Evolutionary conservation across 2,888 invertebrate genomes (phyloP).

Genomic region (Thera obeliscata): DNA sequence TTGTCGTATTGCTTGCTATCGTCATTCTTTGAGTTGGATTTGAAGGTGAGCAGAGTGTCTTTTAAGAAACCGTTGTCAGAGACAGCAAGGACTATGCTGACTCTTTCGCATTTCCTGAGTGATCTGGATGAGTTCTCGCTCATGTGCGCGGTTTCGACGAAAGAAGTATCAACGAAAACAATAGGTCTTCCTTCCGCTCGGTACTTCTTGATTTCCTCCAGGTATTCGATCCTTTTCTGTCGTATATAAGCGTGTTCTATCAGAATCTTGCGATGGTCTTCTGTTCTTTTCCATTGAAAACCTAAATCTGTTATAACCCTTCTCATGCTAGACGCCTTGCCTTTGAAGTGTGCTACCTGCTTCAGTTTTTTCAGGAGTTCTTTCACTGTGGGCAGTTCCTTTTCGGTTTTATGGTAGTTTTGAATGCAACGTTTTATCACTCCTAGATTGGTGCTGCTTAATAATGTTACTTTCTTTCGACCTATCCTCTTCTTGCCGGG

Average conservation of each 20-base stretch:
- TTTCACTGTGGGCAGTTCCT: conserved; percentile 12
- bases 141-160: background rate
- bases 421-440: conserved; percentile 23
- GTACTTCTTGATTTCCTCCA: conserved; percentile 14
- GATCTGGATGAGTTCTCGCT: background rate
- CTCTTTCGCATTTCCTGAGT: conserved; percentile 5
- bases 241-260: conserved; percentile 16
- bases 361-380: conserved; percentile 10
- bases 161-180: conserved; percentile 12
- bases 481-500: conserved; percentile 45
- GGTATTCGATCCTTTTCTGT: conserved; percentile 26
- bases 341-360: conserved; percentile 7
- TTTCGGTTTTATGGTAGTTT: conserved; percentile 24
- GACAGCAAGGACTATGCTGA: conserved; percentile 14
- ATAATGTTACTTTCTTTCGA: conserved; percentile 42
- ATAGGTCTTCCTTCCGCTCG: conserved; percentile 16
- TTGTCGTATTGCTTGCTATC: conserved; percentile 20
- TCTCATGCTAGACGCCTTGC: conserved; percentile 20
- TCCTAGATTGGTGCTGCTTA: conserved; percentile 13
- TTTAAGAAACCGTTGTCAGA: conserved; percentile 8
- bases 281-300: conserved; percentile 23
- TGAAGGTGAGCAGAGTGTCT: conserved; percentile 5
- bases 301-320: conserved; percentile 14
- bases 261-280: conserved; percentile 13
- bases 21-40: conserved; percentile 14